Percentiles rank a stretch among this genome's conserved stretches.
Evolutionary conservation across 1,140 invertebrate species (phyloP).

Genomic region (Drosophila murphyi): DNA sequence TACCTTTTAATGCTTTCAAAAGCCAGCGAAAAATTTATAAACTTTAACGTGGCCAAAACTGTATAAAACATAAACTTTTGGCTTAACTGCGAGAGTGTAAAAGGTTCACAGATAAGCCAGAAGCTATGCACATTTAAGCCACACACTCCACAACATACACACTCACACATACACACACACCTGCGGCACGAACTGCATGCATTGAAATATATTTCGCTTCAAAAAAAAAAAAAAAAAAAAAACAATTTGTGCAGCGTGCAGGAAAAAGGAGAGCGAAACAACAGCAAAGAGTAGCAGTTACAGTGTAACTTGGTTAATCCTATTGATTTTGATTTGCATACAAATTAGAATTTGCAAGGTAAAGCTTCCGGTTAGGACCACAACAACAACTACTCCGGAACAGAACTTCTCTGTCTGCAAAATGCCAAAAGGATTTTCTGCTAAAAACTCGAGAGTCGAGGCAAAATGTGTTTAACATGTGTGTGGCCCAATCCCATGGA

Average conservation of each 20-base stretch:
- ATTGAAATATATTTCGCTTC: slow-evolving; percentile 71
- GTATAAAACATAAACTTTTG: slow-evolving; percentile 58
- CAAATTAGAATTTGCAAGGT: slow-evolving; percentile 73
- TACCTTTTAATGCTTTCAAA: not conserved
- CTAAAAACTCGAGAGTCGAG: slow-evolving; percentile 58
- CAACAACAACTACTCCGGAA: slow-evolving; percentile 6
- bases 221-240: slow-evolving; percentile 68
- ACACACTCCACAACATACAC: slow-evolving; percentile 30
- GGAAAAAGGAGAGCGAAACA: not conserved
- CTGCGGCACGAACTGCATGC: slow-evolving; percentile 18
- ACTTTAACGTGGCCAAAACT: slow-evolving; percentile 23
- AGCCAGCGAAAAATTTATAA: slow-evolving; percentile 27
- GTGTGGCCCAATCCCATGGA: slow-evolving; percentile 64
- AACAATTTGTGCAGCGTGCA: slow-evolving; percentile 62
- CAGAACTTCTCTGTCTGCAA: slow-evolving; percentile 32
- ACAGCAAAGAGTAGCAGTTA: not conserved
- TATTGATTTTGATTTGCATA: slow-evolving; percentile 83
- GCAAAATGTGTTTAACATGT: slow-evolving; percentile 78
- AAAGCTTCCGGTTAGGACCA: slow-evolving; percentile 10
- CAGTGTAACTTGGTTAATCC: slow-evolving; percentile 76
- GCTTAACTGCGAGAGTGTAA: slow-evolving; percentile 61
- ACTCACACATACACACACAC: slow-evolving; percentile 14
- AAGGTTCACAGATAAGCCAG: slow-evolving; percentile 62
- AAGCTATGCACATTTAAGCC: slow-evolving; percentile 45
- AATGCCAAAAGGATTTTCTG: slow-evolving; percentile 67